phyloP scores from a whole-genome alignment of 1,140 invertebrate species.

The Psilanteris sp. region DNA sequence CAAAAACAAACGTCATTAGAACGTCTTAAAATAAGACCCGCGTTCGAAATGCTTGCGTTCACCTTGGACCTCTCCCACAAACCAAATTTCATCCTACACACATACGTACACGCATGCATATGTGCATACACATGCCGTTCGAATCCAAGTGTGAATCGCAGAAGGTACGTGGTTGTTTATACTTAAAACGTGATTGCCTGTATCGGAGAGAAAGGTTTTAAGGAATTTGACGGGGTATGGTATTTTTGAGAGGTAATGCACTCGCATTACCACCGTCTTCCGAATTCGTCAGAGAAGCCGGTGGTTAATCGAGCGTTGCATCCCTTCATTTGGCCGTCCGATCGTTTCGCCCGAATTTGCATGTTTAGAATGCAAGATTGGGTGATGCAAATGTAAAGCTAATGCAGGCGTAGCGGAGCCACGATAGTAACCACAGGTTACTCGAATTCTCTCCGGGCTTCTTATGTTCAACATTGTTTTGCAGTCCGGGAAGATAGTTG shows the following conservation, averaged over 20 bases:
- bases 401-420: slow-evolving; percentile 67
- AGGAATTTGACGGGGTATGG: slow-evolving; percentile 21
- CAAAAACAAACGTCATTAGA: too few species aligned
- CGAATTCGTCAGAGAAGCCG: slow-evolving; percentile 60
- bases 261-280: slow-evolving; percentile 60
- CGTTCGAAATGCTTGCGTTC: too few species aligned
- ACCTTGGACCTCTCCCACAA: too few species aligned
- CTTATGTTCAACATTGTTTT: slow-evolving; percentile 41
- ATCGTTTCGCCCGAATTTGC: slow-evolving; percentile 74
- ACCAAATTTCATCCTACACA: too few species aligned
- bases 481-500: slow-evolving; percentile 9
- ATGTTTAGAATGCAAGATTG: slow-evolving; percentile 73
- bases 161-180: too few species aligned
- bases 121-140: too few species aligned
- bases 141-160: too few species aligned
- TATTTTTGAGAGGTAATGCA: slow-evolving; percentile 56
- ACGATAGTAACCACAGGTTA: slow-evolving; percentile 76
- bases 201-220: slow-evolving; percentile 5
- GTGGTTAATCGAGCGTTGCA: slow-evolving; percentile 67
- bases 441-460: slow-evolving; percentile 68
- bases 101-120: too few species aligned
- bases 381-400: slow-evolving; percentile 71
- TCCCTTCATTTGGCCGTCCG: slow-evolving; percentile 71
- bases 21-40: too few species aligned
- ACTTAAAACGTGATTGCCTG: slow-evolving; percentile 25